These are phyloP conservation scores for Hypercompe scribonia DNA, from an alignment of 2,888 invertebrate species.

Conservation along the genomic window DNA sequence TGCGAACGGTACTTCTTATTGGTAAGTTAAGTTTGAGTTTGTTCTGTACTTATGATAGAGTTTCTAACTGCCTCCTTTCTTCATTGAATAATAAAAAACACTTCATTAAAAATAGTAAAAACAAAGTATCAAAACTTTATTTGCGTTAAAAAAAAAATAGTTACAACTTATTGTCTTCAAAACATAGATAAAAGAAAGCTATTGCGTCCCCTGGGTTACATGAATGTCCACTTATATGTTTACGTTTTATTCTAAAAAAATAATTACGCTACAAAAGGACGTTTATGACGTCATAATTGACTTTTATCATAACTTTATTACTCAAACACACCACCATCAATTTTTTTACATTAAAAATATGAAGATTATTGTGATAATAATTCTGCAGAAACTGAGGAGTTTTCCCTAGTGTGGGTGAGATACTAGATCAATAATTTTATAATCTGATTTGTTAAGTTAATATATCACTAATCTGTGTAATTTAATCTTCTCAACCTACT, in stretches of 20 bases:
- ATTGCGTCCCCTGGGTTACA: neutral
- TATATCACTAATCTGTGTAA: neutral
- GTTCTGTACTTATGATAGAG: no score
- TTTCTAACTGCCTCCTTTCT: no score
- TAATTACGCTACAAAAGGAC: neutral
- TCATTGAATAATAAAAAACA: no score
- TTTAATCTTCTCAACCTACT: neutral
- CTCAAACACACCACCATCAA: neutral
- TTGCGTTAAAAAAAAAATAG: no score
- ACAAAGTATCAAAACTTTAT: no score
- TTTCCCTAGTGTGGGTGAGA: neutral
- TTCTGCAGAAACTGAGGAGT: neutral
- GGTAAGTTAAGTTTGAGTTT: no score
- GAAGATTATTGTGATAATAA: neutral
- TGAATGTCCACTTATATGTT: neutral
- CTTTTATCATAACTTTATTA: neutral
- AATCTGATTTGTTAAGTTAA: neutral
- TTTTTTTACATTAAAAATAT: neutral
- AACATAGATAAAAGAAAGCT: neutral
- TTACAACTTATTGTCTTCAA: no score
- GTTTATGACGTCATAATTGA: neutral
- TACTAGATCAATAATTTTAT: neutral
- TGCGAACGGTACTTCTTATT: no score
- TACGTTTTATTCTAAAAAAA: neutral
- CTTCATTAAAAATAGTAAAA: no score